Percentiles rank a stretch among this genome's conserved stretches.
phyloP scores from a whole-genome alignment of 2,113 vertebrate genomes.

The Burhinus oedicnemus region DNA sequence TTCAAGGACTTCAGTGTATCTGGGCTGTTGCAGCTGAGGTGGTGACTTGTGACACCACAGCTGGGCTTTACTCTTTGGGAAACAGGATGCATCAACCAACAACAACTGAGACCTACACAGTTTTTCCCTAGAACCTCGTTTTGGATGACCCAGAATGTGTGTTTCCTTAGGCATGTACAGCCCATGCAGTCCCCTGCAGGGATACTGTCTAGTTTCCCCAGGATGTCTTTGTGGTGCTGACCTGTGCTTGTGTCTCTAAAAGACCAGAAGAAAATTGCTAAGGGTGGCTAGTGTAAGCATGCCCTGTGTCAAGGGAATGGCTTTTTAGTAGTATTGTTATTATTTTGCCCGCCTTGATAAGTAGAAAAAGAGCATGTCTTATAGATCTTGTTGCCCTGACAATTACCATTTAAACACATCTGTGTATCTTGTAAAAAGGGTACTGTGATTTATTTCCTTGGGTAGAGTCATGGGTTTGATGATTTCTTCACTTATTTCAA shows the following conservation, averaged over 20 bases:
- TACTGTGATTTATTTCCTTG: background rate
- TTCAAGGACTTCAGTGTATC: background rate
- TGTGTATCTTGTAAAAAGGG: background rate
- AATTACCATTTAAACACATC: background rate
- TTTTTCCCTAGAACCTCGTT: background rate
- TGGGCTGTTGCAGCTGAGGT: background rate
- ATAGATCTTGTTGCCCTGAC: background rate
- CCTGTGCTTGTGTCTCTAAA: background rate
- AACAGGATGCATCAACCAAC: background rate
- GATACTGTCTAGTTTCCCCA: background rate
- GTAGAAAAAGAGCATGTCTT: background rate
- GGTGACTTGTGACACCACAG: background rate
- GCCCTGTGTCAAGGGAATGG: background rate
- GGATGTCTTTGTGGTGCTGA: background rate
- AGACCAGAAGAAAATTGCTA: background rate
- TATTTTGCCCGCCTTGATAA: background rate
- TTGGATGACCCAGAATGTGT: fast-evolving
- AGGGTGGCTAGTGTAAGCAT: background rate
- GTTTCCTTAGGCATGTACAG: background rate
- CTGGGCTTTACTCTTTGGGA: background rate
- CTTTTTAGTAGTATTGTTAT: background rate
- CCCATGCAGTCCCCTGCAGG: background rate
- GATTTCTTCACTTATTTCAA: background rate
- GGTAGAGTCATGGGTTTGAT: background rate
- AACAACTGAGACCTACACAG: background rate